Evolutionary conservation across 2,113 vertebrate genomes (phyloP).

Genomic region (Ranitomeya variabilis): DNA sequence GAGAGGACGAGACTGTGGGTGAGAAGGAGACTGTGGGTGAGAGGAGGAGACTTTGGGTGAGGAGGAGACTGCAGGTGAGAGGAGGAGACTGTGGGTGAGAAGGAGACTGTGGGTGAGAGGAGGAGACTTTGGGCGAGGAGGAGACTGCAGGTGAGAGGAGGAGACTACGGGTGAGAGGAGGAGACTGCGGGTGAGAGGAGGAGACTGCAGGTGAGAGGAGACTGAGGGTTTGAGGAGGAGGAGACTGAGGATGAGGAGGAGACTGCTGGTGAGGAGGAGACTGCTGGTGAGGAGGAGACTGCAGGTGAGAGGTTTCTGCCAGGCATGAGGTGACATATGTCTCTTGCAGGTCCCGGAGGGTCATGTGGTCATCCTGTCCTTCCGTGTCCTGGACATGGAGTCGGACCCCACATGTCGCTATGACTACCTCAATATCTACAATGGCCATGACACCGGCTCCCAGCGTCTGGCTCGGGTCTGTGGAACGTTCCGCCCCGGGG

Average conservation of each 20-base stretch:
- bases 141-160: too few species aligned
- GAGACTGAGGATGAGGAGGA: not conserved
- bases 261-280: not conserved
- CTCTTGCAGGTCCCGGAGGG: constrained; percentile 80
- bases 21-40: too few species aligned
- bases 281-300: not conserved
- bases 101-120: too few species aligned
- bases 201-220: too few species aligned
- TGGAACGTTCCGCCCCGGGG: constrained; percentile 86
- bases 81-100: too few species aligned
- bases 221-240: not conserved
- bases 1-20: too few species aligned
- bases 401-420: constrained; percentile 84
- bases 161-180: too few species aligned
- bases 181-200: too few species aligned
- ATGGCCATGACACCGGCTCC: constrained; percentile 73
- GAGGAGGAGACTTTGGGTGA: too few species aligned
- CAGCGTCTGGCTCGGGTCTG: constrained; percentile 87
- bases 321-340: not conserved
- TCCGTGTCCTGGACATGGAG: constrained; percentile 88
- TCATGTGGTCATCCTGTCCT: constrained; percentile 86
- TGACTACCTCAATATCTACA: constrained; percentile 85
- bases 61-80: too few species aligned
- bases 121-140: too few species aligned
- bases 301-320: not conserved